A percentile compares a stretch with the other conserved stretches of the same genome.
These are phyloP conservation scores for Ormyrus thymus DNA, from an alignment of 2,888 invertebrate genomes.

Conservation along the genomic window DNA sequence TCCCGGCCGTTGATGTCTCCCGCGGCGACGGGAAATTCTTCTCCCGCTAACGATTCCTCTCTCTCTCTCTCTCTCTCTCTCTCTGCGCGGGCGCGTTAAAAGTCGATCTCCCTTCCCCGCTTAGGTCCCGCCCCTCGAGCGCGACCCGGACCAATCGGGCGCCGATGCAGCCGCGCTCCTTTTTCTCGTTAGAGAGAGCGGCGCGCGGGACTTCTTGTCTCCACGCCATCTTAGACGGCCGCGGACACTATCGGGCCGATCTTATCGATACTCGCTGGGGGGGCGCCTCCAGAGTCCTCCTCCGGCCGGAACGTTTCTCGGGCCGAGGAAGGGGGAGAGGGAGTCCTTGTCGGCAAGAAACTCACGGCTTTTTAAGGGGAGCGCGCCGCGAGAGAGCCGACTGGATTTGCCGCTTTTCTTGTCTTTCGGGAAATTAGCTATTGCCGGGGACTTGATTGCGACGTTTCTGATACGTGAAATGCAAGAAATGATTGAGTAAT, in stretches of 20 bases:
- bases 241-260: constrained; percentile 65
- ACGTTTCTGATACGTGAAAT: no score
- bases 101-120: constrained; percentile 18
- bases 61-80: constrained; percentile 18
- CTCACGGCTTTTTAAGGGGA: not conserved
- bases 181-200: no score
- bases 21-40: constrained; percentile 34
- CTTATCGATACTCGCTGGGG: constrained; percentile 60
- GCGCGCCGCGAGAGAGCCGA: not conserved
- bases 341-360: not conserved
- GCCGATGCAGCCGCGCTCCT: constrained; percentile 18
- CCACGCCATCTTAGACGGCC: constrained; percentile 71
- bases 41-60: constrained; percentile 32
- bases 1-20: constrained; percentile 50
- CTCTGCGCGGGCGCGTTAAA: constrained; percentile 22
- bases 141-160: constrained; percentile 29
- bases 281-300: not conserved
- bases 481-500: no score
- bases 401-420: no score
- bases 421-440: no score
- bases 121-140: constrained; percentile 41
- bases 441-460: no score
- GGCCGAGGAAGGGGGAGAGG: not conserved
- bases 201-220: constrained; percentile 64
- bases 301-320: not conserved